Percentiles rank a stretch among this genome's conserved stretches.
phyloP scores from a whole-genome alignment of 2,888 invertebrate genomes.

The Thymelicus lineola region DNA sequence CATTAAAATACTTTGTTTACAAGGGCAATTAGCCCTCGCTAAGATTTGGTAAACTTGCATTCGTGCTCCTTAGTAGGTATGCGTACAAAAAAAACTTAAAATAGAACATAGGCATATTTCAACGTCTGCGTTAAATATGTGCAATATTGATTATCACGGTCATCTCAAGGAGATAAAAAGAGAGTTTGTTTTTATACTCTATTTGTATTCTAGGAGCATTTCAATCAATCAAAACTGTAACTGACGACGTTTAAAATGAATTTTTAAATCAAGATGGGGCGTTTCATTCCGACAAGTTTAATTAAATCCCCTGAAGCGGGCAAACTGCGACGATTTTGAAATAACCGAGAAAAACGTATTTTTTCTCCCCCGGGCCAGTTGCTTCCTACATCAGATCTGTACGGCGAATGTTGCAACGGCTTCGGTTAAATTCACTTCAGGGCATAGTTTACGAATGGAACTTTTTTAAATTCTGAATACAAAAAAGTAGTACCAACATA shows the following conservation, averaged over 20 bases:
- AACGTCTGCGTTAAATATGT: no score
- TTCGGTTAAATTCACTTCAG: slow-evolving; percentile 3
- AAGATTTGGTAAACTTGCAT: no score
- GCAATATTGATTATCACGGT: no score
- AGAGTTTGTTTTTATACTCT: not conserved
- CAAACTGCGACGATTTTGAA: slow-evolving; percentile 63
- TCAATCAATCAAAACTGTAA: slow-evolving; percentile 9
- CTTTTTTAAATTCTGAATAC: not conserved
- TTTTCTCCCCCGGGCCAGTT: slow-evolving; percentile 20
- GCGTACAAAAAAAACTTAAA: no score
- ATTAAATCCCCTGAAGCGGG: slow-evolving; percentile 55
- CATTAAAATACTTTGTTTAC: no score
- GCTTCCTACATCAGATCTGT: slow-evolving; percentile 1
- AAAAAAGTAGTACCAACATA: no score
- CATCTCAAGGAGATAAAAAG: not conserved
- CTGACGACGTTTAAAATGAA: slow-evolving; percentile 29
- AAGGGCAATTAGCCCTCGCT: no score
- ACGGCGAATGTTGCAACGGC: slow-evolving; percentile 6
- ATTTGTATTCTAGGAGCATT: not conserved
- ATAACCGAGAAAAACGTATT: no score
- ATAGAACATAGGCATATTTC: no score
- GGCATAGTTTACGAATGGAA: not conserved
- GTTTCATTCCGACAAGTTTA: slow-evolving; percentile 36
- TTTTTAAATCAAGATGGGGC: slow-evolving; percentile 35
- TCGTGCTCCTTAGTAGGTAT: no score